A percentile compares a stretch with the other conserved stretches of the same genome.
phyloP scores from a whole-genome alignment of 2,797 vertebrate genomes.

The Microctenopoma steveboyesi region DNA sequence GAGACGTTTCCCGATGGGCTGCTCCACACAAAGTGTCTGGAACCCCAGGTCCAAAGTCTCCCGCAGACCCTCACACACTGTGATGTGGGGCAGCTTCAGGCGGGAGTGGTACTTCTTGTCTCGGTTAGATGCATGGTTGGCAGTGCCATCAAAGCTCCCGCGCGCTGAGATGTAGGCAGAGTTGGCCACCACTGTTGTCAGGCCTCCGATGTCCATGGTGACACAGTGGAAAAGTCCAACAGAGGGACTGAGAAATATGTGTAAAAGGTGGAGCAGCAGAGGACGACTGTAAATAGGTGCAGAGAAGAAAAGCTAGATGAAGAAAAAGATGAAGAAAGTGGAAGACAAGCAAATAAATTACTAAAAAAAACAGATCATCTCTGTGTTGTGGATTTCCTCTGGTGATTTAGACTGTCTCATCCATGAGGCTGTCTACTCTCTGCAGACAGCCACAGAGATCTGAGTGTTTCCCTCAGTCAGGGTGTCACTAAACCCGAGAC shows the following conservation, averaged over 20 bases:
- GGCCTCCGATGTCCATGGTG: conserved; percentile 88
- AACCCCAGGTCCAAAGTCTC: conserved; percentile 83
- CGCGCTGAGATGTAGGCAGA: conserved; percentile 91
- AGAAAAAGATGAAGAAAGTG: neutral
- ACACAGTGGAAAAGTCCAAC: conserved; percentile 1
- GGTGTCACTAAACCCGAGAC: conserved; percentile 39
- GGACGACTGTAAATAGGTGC: neutral
- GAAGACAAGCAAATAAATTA: conserved; percentile 7
- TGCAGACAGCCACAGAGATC: conserved; percentile 31
- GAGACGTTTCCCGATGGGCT: conserved; percentile 89
- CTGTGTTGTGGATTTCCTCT: conserved; percentile 8
- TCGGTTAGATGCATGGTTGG: conserved; percentile 75
- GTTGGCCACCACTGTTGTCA: conserved; percentile 92
- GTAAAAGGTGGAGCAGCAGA: neutral
- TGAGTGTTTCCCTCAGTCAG: conserved; percentile 43
- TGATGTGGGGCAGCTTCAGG: conserved; percentile 88
- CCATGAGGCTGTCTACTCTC: conserved; percentile 14
- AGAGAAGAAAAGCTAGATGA: neutral
- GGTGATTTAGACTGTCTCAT: conserved; percentile 10
- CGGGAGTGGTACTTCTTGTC: conserved; percentile 89
- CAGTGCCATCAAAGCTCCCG: conserved; percentile 84
- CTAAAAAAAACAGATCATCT: conserved; percentile 19
- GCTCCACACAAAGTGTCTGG: conserved; percentile 82
- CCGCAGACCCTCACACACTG: conserved; percentile 82
- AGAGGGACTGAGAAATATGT: neutral